Percentiles rank a stretch among this genome's conserved stretches.
Conservation (phyloP, 2,888 invertebrate genomes). For the Helobdella robusta region DNA sequence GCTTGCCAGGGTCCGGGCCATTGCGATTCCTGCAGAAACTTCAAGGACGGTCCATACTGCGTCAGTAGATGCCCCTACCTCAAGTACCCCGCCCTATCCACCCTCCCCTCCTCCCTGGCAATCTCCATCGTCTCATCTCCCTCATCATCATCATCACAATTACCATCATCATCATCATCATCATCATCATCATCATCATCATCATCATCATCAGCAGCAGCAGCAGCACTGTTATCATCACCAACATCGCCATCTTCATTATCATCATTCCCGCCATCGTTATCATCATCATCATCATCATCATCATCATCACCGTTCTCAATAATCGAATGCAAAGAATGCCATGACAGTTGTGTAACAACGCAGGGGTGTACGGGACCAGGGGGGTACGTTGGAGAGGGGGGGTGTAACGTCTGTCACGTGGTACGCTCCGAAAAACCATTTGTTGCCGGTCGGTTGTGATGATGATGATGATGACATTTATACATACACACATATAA, state of each 20-base stretch:
- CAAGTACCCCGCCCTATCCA: conserved; percentile 65
- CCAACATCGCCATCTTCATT: too few species aligned
- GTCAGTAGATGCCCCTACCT: conserved; percentile 26
- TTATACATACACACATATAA: too few species aligned
- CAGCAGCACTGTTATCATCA: too few species aligned
- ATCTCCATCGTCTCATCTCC: conserved; percentile 17
- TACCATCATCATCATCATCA: conserved; percentile 21
- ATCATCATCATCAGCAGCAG: too few species aligned
- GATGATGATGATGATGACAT: background rate
- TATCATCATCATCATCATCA: too few species aligned
- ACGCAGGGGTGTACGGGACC: conserved; percentile 51
- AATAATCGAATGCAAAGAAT: conserved; percentile 50
- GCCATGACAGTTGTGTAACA: conserved; percentile 54
- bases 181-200: too few species aligned
- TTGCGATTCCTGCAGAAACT: conserved; percentile 57
- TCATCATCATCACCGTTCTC: too few species aligned
- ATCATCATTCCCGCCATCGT: too few species aligned
- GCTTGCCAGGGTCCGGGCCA: conserved; percentile 62
- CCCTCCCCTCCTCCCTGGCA: background rate
- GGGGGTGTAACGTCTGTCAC: conserved; percentile 82
- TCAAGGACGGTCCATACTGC: conserved; percentile 31
- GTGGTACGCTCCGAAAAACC: too few species aligned
- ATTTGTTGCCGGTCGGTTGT: background rate
- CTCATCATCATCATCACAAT: conserved; percentile 15
- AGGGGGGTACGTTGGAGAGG: conserved; percentile 66